Percentiles rank a stretch among this genome's conserved stretches.
Evolutionary conservation across 2,113 vertebrate species (phyloP).

Genomic region (Pao palembangensis): DNA sequence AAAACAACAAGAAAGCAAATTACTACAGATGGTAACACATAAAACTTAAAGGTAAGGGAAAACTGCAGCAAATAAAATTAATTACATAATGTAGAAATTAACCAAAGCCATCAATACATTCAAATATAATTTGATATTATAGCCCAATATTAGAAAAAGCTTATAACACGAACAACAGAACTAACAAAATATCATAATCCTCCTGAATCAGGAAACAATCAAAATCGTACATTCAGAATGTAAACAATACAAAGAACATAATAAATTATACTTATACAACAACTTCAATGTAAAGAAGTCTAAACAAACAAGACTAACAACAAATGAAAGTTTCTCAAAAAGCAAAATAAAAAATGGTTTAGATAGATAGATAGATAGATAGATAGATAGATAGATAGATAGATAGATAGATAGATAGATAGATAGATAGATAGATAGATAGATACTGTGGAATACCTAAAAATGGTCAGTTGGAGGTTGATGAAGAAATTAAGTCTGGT

Average conservation of each 20-base stretch:
- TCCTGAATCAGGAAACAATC: background rate
- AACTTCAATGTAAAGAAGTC: background rate
- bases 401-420: background rate
- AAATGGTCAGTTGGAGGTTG: too few species aligned
- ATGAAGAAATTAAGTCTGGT: conserved; percentile 5
- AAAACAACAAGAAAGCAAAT: conserved; percentile 2
- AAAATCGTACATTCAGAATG: background rate
- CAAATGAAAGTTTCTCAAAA: background rate
- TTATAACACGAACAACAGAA: too few species aligned
- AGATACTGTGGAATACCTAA: background rate
- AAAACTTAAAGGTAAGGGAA: background rate
- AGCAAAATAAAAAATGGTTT: background rate
- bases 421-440: background rate
- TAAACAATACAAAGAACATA: background rate
- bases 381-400: too few species aligned
- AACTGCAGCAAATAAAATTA: conserved; percentile 7
- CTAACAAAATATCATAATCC: too few species aligned
- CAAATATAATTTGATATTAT: background rate
- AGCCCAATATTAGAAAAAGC: background rate
- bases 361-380: too few species aligned
- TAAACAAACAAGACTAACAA: conserved; percentile 11
- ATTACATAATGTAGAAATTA: background rate
- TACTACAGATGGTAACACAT: conserved; percentile 9
- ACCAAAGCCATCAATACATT: background rate
- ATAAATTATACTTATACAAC: background rate